Conservation (phyloP, 2,797 vertebrate genomes). For the Xiphophorus birchmanni region DNA sequence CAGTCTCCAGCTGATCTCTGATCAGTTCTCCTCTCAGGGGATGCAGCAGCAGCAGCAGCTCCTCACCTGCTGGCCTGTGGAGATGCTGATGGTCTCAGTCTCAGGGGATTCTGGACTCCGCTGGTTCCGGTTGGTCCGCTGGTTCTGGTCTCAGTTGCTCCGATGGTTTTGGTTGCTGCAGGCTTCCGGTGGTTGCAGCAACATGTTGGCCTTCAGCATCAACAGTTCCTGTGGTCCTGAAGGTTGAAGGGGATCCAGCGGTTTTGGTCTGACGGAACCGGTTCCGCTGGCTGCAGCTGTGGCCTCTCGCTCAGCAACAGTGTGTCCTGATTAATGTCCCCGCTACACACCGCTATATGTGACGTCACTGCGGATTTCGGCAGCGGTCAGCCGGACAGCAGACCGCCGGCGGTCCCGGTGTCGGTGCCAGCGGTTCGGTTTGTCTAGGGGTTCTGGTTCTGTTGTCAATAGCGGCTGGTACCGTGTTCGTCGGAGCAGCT, state of each 20-base stretch:
- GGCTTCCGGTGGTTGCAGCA: constrained; percentile 19
- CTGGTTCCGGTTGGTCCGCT: too few relatives aligned
- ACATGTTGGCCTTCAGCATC: constrained; percentile 9
- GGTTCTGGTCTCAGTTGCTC: neutral
- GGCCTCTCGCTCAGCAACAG: constrained; percentile 9
- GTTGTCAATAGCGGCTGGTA: constrained; percentile 1
- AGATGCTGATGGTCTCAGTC: neutral
- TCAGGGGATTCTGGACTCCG: too few relatives aligned
- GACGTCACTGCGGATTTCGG: constrained; percentile 32
- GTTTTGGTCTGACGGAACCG: neutral
- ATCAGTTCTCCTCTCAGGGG: neutral
- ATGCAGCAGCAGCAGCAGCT: neutral
- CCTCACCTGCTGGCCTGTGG: constrained; percentile 35
- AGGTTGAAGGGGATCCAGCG: neutral
- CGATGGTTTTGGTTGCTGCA: neutral
- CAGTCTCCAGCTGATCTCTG: neutral
- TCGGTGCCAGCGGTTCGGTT: neutral
- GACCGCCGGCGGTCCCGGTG: neutral
- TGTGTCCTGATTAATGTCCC: neutral
- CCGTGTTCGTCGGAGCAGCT: neutral
- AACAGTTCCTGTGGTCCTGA: neutral
- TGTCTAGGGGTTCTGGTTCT: neutral
- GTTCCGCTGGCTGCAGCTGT: neutral
- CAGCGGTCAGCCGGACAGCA: constrained; percentile 17
- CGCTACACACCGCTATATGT: neutral